A percentile compares a stretch with the other conserved stretches of the same genome.
Conservation (phyloP, 2,113 vertebrate genomes). For the Vulpes ferrilata region DNA sequence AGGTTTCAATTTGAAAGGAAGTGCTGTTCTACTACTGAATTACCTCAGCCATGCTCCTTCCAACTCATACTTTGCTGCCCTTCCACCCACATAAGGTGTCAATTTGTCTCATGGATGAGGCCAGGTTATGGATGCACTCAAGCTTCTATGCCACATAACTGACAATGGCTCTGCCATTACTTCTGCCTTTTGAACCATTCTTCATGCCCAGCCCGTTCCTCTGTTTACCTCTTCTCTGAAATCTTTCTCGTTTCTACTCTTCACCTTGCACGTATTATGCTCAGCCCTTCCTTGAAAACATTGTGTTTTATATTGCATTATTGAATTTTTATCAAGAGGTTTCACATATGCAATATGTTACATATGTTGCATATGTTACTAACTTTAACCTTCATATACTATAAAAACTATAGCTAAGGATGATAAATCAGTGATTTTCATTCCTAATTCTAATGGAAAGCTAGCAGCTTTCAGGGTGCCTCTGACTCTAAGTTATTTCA, state of each 20-base stretch:
- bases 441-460: background rate
- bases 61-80: background rate
- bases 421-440: background rate
- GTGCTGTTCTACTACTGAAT: background rate
- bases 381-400: background rate
- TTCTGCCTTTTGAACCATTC: background rate
- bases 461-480: background rate
- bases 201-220: rapidly evolving
- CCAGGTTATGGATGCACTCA: background rate
- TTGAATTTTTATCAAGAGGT: conserved; percentile 46
- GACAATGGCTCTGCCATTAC: background rate
- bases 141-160: rapidly evolving
- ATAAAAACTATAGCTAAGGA: background rate
- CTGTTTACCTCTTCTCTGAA: background rate
- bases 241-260: background rate
- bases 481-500: background rate
- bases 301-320: background rate
- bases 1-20: background rate
- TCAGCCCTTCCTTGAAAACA: background rate
- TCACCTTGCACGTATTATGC: background rate
- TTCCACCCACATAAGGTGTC: background rate
- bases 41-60: background rate
- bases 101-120: background rate
- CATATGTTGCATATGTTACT: background rate
- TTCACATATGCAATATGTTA: too few species aligned